Evolutionary conservation across 2,888 invertebrate species (phyloP), one percentile per base, ranked within the genome.

Genomic region (Reticulitermes lucifugus): DNA sequence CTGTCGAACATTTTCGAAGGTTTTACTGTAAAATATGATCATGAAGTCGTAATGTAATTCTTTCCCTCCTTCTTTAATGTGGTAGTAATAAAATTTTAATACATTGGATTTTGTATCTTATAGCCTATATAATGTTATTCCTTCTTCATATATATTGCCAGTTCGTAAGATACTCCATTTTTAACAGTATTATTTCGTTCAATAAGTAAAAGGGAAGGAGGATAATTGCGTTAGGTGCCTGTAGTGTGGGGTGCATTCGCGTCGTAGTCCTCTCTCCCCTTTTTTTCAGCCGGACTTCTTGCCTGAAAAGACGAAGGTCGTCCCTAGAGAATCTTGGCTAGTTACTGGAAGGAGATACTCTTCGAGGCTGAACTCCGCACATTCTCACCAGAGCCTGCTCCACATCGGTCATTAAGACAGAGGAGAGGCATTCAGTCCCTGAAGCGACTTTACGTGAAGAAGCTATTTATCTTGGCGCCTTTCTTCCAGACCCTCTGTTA

Each of bases 111-210:
- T 25, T 65, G n/a, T n/a, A 12, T 14, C 14, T 2, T 65, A n/a
- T 65, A 65, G 46, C 12, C 46, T 65, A 65, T 25, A 12, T 65
- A 25, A 65, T 65, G 65, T n/a, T 65, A 65, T 65, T 65, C 25
- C n/a, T 25, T 65, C 12, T 55, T 5, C n/a, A 18, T 60, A n/a
- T 25, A n/a, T n/a, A n/a, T 65, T n/a, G 65, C 25, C 65, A 6
- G n/a, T 65, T 65, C 55, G 65, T 7, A 73, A 73, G 73, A 73
- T 22, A 2, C 29, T 29, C 41, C 14, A 35, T 73, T 73, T 73
- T 73, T 73, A 73, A 73, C 35, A 41, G 2, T 41, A 21, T 73
- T 73, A 73, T 73, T 73, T 73, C 41, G 73, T 41, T 41, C 73
- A 41, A 41, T 73, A 73, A 73, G 73, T 73, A 73, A 73, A 73